phyloP scores from a whole-genome alignment of 2,797 vertebrate genomes.

The Vultur gryphus region DNA sequence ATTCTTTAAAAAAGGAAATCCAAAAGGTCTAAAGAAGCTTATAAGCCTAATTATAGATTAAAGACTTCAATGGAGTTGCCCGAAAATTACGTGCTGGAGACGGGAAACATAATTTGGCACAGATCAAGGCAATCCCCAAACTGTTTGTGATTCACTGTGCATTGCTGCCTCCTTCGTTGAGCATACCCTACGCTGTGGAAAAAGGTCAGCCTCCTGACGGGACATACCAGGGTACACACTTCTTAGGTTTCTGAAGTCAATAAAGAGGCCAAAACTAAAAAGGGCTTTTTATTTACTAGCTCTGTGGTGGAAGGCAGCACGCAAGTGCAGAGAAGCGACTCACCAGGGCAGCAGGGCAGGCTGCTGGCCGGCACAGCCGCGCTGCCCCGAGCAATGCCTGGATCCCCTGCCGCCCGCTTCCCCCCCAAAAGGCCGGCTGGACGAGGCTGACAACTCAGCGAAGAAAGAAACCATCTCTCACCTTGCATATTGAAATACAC shows the following conservation, averaged over 20 bases:
- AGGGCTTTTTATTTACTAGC: neutral
- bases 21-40: neutral
- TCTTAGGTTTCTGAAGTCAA: neutral
- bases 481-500: neutral
- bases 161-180: neutral
- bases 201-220: neutral
- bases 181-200: neutral
- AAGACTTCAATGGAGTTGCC: neutral
- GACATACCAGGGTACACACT: neutral
- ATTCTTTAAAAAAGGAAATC: neutral
- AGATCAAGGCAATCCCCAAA: neutral
- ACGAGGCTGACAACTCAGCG: rapidly evolving
- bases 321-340: neutral
- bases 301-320: neutral
- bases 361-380: rapidly evolving
- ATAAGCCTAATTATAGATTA: slow-evolving; percentile 15
- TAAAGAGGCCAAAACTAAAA: neutral
- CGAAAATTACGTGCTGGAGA: neutral
- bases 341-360: neutral
- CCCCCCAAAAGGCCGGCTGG: rapidly evolving
- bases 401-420: no score
- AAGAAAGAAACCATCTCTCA: neutral
- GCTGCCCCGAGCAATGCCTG: rapidly evolving
- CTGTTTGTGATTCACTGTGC: neutral
- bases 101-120: neutral